These are phyloP conservation scores for Lycopodina hypogea DNA, from an alignment of 37 sponge, comb jelly and placozoan species.

Conservation along the genomic window DNA sequence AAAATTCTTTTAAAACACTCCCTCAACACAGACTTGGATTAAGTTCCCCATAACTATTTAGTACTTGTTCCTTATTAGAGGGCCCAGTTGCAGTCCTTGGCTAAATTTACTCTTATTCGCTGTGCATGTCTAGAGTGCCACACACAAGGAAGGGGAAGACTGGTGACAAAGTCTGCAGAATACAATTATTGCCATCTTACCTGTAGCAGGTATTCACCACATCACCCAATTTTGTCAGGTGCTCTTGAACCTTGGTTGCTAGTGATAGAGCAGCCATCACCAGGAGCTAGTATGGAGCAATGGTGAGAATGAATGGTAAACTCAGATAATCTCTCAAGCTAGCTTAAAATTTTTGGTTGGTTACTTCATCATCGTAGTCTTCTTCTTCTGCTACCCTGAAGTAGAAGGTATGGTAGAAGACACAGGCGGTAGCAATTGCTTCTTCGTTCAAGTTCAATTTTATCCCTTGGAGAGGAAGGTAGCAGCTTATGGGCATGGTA, in stretches of 20 bases:
- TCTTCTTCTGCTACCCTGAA: conserved; percentile 9
- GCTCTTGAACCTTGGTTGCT: conserved; percentile 66
- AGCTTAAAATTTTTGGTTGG: neutral
- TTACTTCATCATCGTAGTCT: conserved; percentile 25
- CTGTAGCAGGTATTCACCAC: conserved; percentile 76
- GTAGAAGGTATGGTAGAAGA: conserved; percentile 51
- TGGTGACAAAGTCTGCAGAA: neutral
- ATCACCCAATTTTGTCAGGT: conserved; percentile 63
- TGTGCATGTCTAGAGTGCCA: no score
- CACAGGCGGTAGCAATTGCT: conserved; percentile 48
- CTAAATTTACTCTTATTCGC: no score
- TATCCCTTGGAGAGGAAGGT: conserved; percentile 19
- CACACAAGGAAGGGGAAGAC: no score
- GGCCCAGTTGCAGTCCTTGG: no score
- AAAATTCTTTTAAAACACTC: no score
- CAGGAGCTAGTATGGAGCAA: conserved; percentile 43
- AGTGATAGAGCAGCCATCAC: conserved; percentile 66
- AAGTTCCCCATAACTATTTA: no score
- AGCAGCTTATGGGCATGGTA: no score
- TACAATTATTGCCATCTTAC: conserved; percentile 23
- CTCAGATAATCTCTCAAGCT: neutral
- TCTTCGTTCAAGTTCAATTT: conserved; percentile 51
- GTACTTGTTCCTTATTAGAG: no score
- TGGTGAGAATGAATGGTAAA: no score
- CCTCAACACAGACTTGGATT: no score